Percentiles rank a stretch among this genome's conserved stretches.
phyloP scores from a whole-genome alignment of 1,140 invertebrate genomes.

The Diprion similis region DNA sequence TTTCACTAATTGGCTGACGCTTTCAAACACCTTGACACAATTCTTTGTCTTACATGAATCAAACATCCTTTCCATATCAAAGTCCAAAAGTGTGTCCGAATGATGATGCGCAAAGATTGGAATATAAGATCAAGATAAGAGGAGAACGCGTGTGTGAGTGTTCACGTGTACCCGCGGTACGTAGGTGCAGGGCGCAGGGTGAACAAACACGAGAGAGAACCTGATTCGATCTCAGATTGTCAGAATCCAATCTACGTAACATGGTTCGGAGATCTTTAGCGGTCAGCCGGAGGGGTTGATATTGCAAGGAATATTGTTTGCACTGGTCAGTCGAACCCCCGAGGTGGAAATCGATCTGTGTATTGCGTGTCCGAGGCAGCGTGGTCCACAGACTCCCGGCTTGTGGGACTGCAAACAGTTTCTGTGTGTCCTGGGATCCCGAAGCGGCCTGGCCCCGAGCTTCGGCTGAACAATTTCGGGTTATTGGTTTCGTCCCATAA shows the following conservation, averaged over 20 bases:
- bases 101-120: too few relatives aligned
- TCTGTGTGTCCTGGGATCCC: background rate
- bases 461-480: background rate
- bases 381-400: background rate
- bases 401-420: slow-evolving; percentile 11
- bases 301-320: slow-evolving; percentile 18
- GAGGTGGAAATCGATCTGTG: background rate
- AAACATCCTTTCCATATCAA: too few relatives aligned
- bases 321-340: background rate
- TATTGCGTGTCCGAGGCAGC: background rate
- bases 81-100: too few relatives aligned
- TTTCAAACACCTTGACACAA: too few relatives aligned
- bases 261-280: background rate
- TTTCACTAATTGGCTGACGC: too few relatives aligned
- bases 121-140: too few relatives aligned
- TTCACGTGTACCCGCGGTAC: too few relatives aligned
- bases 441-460: background rate
- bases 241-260: slow-evolving; percentile 12
- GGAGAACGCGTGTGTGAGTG: too few relatives aligned
- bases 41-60: too few relatives aligned
- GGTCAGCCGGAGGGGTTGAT: slow-evolving; percentile 7
- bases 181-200: too few relatives aligned
- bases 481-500: slow-evolving; percentile 7
- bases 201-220: too few relatives aligned
- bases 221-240: slow-evolving; percentile 1